Evolutionary conservation across 2,888 invertebrate genomes (phyloP).

Genomic region (Dione vanillae): DNA sequence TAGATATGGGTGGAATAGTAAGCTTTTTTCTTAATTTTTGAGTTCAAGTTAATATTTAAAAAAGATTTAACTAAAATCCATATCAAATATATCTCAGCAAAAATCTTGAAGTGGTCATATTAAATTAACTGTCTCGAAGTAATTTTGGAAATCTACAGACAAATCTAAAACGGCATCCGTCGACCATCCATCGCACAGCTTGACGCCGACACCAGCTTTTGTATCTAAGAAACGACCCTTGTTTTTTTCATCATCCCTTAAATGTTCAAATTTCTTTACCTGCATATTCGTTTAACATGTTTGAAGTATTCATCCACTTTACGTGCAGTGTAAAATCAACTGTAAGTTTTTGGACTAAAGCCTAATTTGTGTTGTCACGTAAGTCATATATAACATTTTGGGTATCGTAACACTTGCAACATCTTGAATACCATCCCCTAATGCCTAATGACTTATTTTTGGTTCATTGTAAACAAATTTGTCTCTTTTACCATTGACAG

Average conservation of each 20-base stretch:
- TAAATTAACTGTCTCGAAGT: conserved; percentile 74
- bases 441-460: conserved; percentile 73
- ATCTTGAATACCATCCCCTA: conserved; percentile 80
- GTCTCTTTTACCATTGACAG: conserved; percentile 48
- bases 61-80: conserved; percentile 46
- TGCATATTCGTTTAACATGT: conserved; percentile 59
- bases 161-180: conserved; percentile 80
- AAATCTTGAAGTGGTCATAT: conserved; percentile 71
- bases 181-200: conserved; percentile 78
- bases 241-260: conserved; percentile 81
- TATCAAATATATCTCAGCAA: conserved; percentile 51
- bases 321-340: conserved; percentile 48
- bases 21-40: no score
- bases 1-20: no score
- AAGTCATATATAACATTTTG: conserved; percentile 54
- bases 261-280: conserved; percentile 83
- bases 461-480: conserved; percentile 59
- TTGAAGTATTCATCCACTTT: conserved; percentile 46
- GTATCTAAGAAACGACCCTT: conserved; percentile 79
- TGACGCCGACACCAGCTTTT: conserved; percentile 80
- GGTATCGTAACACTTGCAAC: conserved; percentile 63
- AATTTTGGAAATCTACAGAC: conserved; percentile 72
- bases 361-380: conserved; percentile 44
- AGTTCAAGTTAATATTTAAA: no score
- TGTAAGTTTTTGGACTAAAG: conserved; percentile 48